A percentile compares a stretch with the other conserved stretches of the same genome.
phyloP scores from a whole-genome alignment of 2,113 vertebrate genomes.

The Sisor rabdophorus region DNA sequence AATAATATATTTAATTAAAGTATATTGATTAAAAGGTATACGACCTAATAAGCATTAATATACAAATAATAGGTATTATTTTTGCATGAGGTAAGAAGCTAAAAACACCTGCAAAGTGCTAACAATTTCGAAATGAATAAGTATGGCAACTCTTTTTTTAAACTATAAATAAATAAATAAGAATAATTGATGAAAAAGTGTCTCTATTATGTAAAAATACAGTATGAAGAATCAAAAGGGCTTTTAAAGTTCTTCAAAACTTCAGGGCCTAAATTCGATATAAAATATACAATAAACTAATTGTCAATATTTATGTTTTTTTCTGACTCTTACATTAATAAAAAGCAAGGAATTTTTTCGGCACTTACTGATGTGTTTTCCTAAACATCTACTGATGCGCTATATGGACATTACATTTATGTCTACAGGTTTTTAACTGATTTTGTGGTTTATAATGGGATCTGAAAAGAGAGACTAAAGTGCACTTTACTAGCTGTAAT shows the following conservation, averaged over 20 bases:
- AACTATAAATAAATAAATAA: neutral
- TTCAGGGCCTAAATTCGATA: conserved; percentile 32
- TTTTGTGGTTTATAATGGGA: neutral
- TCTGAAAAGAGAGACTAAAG: neutral
- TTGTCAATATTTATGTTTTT: conserved; percentile 29
- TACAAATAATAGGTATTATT: neutral
- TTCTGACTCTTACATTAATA: conserved; percentile 30
- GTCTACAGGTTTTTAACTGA: neutral
- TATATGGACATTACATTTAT: conserved; percentile 2
- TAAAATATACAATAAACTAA: too few species aligned
- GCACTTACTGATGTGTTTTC: neutral
- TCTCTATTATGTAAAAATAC: conserved; percentile 3
- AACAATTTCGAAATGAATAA: neutral
- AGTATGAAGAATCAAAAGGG: neutral
- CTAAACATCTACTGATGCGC: neutral
- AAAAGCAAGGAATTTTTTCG: conserved; percentile 17
- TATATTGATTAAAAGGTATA: neutral
- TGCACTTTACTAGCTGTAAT: neutral
- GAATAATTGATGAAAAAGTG: neutral
- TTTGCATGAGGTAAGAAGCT: neutral
- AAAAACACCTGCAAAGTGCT: neutral
- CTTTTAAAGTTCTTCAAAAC: neutral
- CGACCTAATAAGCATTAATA: neutral
- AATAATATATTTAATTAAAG: conserved; percentile 9
- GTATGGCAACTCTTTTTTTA: neutral